Percentiles rank a stretch among this genome's conserved stretches.
phyloP scores from a whole-genome alignment of 2,797 vertebrate species.

The Sebastes cheni region DNA sequence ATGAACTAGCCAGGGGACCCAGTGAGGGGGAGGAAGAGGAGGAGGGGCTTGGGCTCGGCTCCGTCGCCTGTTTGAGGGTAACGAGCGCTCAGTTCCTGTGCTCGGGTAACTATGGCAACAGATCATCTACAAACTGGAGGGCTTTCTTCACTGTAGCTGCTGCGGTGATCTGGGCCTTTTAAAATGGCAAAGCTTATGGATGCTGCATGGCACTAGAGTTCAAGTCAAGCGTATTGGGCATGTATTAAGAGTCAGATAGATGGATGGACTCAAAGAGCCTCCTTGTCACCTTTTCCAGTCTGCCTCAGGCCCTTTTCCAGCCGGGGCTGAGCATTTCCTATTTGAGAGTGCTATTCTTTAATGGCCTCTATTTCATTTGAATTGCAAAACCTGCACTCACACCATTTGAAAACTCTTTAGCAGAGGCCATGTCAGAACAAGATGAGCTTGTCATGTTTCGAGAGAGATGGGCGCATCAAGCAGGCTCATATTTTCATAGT shows the following conservation, averaged over 20 bases:
- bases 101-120: slow-evolving; percentile 80
- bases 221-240: slow-evolving; percentile 29
- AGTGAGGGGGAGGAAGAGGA: slow-evolving; percentile 70
- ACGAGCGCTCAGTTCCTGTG: slow-evolving; percentile 66
- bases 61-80: slow-evolving; percentile 65
- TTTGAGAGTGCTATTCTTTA: slow-evolving; percentile 56
- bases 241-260: slow-evolving; percentile 28
- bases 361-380: slow-evolving; percentile 64
- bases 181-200: slow-evolving; percentile 63
- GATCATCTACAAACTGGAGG: slow-evolving; percentile 79
- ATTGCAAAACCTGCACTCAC: slow-evolving; percentile 67
- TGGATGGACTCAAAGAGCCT: slow-evolving; percentile 52
- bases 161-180: slow-evolving; percentile 63
- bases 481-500: slow-evolving; percentile 49
- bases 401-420: slow-evolving; percentile 55
- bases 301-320: slow-evolving; percentile 42
- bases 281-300: slow-evolving; percentile 53
- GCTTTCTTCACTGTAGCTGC: slow-evolving; percentile 75
- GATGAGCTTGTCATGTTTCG: slow-evolving; percentile 56
- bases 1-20: slow-evolving; percentile 79
- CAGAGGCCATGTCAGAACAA: slow-evolving; percentile 43
- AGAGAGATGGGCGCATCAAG: slow-evolving; percentile 36
- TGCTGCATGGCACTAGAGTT: slow-evolving; percentile 44
- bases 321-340: slow-evolving; percentile 42
- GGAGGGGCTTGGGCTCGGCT: slow-evolving; percentile 50